These are phyloP conservation scores for Bombus picipes DNA, from an alignment of 1,140 invertebrate genomes.

Conservation along the genomic window DNA sequence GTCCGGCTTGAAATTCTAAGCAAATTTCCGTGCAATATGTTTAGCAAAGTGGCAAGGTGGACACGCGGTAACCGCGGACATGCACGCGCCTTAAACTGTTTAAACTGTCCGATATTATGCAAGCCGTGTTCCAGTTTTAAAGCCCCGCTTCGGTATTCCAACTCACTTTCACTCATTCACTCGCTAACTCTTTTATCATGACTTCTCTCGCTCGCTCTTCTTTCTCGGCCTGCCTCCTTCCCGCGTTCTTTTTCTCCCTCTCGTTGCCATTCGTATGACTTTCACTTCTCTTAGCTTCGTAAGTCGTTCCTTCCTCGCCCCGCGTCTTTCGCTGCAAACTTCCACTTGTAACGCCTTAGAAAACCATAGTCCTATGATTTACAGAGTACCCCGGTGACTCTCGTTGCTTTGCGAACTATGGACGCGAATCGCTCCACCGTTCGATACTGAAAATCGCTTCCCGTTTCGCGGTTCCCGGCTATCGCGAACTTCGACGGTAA, in stretches of 20 bases:
- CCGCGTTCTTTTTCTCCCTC: conserved; percentile 13
- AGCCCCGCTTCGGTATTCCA: conserved; percentile 74
- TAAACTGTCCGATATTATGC: conserved; percentile 76
- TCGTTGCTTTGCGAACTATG: conserved; percentile 9
- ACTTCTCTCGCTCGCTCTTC: conserved; percentile 38
- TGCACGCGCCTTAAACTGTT: conserved; percentile 69
- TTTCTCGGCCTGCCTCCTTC: conserved; percentile 20
- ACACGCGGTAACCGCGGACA: conserved; percentile 33
- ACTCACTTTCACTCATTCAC: conserved; percentile 79
- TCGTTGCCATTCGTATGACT: conserved; percentile 63
- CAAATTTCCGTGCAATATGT: conserved; percentile 30
- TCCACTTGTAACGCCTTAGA: conserved; percentile 49
- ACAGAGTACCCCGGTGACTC: conserved; percentile 1
- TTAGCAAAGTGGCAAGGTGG: conserved; percentile 25
- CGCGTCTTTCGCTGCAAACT: conserved; percentile 23
- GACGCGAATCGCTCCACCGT: neutral
- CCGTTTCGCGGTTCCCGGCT: neutral
- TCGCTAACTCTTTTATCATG: conserved; percentile 70
- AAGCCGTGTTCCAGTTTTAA: conserved; percentile 77
- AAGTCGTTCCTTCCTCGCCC: conserved; percentile 53
- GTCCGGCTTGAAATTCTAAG: neutral
- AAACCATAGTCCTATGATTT: conserved; percentile 48
- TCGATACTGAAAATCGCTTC: neutral
- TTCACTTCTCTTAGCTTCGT: conserved; percentile 70
- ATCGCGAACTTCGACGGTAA: neutral